Percentiles rank a stretch among this genome's conserved stretches.
Evolutionary conservation across 2,113 vertebrate species (phyloP).

Genomic region (Phaethon lepturus): DNA sequence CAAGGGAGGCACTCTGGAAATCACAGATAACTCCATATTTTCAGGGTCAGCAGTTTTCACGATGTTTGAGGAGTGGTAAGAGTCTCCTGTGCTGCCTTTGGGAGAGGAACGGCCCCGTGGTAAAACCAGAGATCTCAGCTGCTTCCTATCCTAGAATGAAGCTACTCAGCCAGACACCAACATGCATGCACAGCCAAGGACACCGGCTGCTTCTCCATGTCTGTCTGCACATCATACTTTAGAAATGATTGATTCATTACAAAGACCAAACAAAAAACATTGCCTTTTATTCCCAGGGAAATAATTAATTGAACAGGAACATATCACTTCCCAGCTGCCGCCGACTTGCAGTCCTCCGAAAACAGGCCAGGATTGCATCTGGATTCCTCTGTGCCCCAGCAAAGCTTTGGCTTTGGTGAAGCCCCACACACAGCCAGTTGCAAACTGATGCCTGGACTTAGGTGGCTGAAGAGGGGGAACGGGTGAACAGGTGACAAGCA

Average conservation of each 20-base stretch:
- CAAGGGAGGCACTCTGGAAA: background rate
- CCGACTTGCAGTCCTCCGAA: background rate
- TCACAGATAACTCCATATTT: background rate
- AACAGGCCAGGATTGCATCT: background rate
- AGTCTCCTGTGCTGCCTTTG: background rate
- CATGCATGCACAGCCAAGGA: rapidly evolving
- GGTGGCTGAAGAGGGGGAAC: rapidly evolving
- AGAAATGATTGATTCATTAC: background rate
- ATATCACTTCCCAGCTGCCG: background rate
- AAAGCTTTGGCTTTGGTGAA: background rate
- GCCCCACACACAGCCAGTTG: background rate
- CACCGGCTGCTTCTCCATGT: background rate
- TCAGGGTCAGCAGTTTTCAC: background rate
- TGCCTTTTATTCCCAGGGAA: background rate
- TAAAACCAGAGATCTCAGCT: background rate
- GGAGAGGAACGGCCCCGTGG: rapidly evolving
- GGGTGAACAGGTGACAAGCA: background rate
- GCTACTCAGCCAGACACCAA: background rate
- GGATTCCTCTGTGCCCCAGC: background rate
- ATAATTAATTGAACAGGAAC: background rate
- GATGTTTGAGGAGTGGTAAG: background rate
- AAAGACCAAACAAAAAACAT: background rate
- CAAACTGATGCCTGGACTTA: rapidly evolving
- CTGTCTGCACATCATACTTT: background rate
- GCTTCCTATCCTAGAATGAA: background rate